Conservation (phyloP, 2,113 vertebrate genomes). For the Pituophis catenifer region DNA sequence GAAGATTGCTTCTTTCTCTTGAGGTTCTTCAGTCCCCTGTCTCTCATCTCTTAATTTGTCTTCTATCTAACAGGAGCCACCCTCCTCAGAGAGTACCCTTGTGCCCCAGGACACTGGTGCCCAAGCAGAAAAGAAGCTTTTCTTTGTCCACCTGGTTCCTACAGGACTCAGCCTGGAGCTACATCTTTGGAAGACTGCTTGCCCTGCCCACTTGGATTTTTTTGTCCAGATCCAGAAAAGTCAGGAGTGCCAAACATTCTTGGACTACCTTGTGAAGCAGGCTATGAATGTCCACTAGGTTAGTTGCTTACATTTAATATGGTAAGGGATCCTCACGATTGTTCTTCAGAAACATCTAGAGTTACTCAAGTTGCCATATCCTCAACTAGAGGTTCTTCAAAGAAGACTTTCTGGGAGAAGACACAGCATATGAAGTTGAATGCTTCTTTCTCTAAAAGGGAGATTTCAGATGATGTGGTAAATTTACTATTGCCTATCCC, state of each 20-base stretch:
- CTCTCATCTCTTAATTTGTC: neutral
- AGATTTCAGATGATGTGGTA: neutral
- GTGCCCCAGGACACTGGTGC: slow-evolving; percentile 89
- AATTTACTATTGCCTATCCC: neutral
- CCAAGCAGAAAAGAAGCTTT: slow-evolving; percentile 75
- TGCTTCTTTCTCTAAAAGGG: neutral
- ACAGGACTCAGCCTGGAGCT: slow-evolving; percentile 76
- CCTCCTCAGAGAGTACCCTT: slow-evolving; percentile 71
- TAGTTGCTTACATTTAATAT: neutral
- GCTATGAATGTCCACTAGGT: slow-evolving; percentile 87
- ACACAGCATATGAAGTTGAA: neutral
- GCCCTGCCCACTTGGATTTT: slow-evolving; percentile 76
- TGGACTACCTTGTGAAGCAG: slow-evolving; percentile 77
- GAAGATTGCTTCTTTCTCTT: neutral
- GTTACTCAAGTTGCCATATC: neutral
- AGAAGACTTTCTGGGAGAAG: neutral
- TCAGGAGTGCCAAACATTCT: slow-evolving; percentile 74
- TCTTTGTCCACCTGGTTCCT: slow-evolving; percentile 83
- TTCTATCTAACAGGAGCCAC: slow-evolving; percentile 69
- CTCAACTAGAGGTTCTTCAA: neutral
- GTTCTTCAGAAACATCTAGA: neutral
- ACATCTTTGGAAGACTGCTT: slow-evolving; percentile 75
- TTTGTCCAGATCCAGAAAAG: slow-evolving; percentile 77
- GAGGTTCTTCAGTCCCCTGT: neutral
- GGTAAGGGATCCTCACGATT: neutral